phyloP scores from a whole-genome alignment of 2,797 vertebrate species.

The Gephyroberyx darwinii region DNA sequence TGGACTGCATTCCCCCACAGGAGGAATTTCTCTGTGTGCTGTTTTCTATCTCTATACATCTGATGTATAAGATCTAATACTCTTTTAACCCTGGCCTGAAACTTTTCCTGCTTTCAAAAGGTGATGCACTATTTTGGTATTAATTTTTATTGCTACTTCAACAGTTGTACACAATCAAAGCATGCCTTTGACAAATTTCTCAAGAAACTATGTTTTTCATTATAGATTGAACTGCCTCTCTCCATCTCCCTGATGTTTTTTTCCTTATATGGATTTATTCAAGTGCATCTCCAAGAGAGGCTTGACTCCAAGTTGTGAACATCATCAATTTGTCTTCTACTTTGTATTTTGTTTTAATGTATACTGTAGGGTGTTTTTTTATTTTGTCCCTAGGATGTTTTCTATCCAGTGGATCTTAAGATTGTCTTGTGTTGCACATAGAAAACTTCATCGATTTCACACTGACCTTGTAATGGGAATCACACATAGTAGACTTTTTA shows the following conservation, averaged over 20 bases:
- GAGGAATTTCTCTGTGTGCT: slow-evolving; percentile 29
- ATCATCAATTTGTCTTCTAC: slow-evolving; percentile 34
- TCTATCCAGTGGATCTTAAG: slow-evolving; percentile 59
- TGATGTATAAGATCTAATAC: slow-evolving; percentile 36
- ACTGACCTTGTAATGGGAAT: slow-evolving; percentile 77
- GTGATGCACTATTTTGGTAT: slow-evolving; percentile 59
- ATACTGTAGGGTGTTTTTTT: slow-evolving; percentile 41
- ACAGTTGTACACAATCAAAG: slow-evolving; percentile 58
- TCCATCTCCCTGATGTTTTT: slow-evolving; percentile 46
- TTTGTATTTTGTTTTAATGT: slow-evolving; percentile 41
- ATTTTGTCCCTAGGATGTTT: slow-evolving; percentile 57
- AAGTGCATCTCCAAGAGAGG: slow-evolving; percentile 59
- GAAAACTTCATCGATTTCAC: slow-evolving; percentile 70
- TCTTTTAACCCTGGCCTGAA: slow-evolving; percentile 35
- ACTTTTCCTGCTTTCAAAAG: slow-evolving; percentile 35
- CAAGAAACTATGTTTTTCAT: slow-evolving; percentile 22
- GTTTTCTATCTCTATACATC: slow-evolving; percentile 31
- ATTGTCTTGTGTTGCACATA: slow-evolving; percentile 77
- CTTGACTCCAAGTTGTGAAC: slow-evolving; percentile 44
- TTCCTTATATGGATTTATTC: slow-evolving; percentile 34
- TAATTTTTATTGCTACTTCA: slow-evolving; percentile 36
- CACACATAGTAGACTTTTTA: slow-evolving; percentile 48
- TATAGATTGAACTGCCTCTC: slow-evolving; percentile 21
- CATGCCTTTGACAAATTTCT: slow-evolving; percentile 46
- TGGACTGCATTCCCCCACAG: slow-evolving; percentile 23